Evolutionary conservation across 2,113 vertebrate species (phyloP).

Genomic region (Calonectris borealis): DNA sequence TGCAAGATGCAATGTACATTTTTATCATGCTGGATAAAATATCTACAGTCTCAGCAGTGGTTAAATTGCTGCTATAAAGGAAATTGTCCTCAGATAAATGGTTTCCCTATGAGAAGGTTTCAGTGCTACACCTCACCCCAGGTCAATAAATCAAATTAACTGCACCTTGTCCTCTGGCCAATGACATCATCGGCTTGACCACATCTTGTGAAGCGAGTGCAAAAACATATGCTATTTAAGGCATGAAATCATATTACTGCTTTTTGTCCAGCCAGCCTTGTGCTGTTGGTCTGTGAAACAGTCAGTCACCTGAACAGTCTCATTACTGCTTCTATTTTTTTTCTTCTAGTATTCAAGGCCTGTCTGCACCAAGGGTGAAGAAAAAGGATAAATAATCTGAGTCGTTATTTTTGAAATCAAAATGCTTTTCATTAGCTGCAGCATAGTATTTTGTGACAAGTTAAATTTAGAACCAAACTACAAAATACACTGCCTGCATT

Average conservation of each 20-base stretch:
- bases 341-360: constrained; percentile 10
- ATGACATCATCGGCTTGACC: constrained; percentile 81
- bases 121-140: constrained; percentile 77
- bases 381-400: constrained; percentile 25
- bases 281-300: constrained; percentile 49
- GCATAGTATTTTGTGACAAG: constrained; percentile 39
- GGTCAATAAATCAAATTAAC: constrained; percentile 84
- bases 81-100: constrained; percentile 81
- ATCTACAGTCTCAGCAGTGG: constrained; percentile 70
- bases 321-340: constrained; percentile 11
- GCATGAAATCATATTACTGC: constrained; percentile 72
- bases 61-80: constrained; percentile 81
- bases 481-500: neutral
- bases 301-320: constrained; percentile 65
- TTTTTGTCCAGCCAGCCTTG: constrained; percentile 65
- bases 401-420: constrained; percentile 43
- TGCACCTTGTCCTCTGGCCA: constrained; percentile 80
- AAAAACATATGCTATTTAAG: constrained; percentile 76
- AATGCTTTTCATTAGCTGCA: constrained; percentile 49
- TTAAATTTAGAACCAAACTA: constrained; percentile 51
- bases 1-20: constrained; percentile 61
- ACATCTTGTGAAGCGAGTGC: constrained; percentile 72
- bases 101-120: constrained; percentile 78
- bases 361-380: constrained; percentile 12
- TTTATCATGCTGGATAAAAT: constrained; percentile 74